Evolutionary conservation across 2,888 invertebrate species (phyloP).

Genomic region (Noctua comes): DNA sequence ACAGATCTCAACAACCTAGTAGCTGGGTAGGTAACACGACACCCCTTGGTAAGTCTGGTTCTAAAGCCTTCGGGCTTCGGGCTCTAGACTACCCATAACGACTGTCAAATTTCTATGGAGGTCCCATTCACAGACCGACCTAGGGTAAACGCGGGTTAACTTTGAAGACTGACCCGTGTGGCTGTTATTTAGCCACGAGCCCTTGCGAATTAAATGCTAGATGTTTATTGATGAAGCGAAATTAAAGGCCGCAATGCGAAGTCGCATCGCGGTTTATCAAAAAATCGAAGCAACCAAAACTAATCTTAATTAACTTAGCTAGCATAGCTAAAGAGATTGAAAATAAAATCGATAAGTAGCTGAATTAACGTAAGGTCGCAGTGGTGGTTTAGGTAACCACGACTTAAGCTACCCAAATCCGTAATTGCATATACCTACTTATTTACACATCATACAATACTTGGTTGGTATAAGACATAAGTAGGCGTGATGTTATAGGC

Average conservation of each 20-base stretch:
- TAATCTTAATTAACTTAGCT: conserved; percentile 35
- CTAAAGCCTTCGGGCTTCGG: background rate
- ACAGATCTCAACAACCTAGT: background rate
- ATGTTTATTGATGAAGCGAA: background rate
- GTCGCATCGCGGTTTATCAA: background rate
- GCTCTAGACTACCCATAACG: background rate
- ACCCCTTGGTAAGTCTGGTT: background rate
- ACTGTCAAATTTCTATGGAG: background rate
- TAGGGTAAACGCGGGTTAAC: background rate
- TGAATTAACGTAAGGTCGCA: background rate
- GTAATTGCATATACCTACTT: background rate
- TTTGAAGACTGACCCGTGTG: background rate
- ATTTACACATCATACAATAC: background rate
- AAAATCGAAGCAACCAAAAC: conserved; percentile 23
- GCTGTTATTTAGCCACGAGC: background rate
- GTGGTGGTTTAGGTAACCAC: background rate
- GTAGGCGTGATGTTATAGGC: background rate
- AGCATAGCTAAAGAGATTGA: conserved; percentile 39
- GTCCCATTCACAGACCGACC: background rate
- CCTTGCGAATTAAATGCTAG: background rate
- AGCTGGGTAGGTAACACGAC: background rate
- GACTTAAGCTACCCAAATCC: background rate
- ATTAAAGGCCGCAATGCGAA: background rate
- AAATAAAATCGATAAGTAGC: conserved; percentile 7
- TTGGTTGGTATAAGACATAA: background rate